Evolutionary conservation across 2,888 invertebrate genomes (phyloP).

Genomic region (Eupithecia subfuscata): DNA sequence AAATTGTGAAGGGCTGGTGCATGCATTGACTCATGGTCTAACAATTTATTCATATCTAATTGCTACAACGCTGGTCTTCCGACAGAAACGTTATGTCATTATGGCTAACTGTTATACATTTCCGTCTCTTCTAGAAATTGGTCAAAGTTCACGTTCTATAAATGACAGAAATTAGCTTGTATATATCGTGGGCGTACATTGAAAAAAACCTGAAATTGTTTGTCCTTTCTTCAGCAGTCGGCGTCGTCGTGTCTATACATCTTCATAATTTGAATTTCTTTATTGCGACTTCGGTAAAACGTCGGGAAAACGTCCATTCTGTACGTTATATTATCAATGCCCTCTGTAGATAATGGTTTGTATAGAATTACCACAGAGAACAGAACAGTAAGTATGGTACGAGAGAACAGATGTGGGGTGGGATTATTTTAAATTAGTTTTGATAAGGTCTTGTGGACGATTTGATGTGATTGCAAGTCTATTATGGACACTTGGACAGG

Average conservation of each 20-base stretch:
- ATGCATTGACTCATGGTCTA: no score
- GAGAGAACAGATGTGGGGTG: slow-evolving; percentile 38
- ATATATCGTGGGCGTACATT: background rate
- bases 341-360: slow-evolving; percentile 1
- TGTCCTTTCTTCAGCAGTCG: background rate
- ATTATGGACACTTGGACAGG: slow-evolving; percentile 18
- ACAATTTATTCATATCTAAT: background rate
- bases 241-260: background rate
- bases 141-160: no score
- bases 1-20: no score
- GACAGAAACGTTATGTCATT: background rate
- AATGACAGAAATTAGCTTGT: background rate
- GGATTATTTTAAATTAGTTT: slow-evolving; percentile 48
- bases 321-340: slow-evolving; percentile 1
- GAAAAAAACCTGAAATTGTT: background rate
- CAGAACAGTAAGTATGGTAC: slow-evolving; percentile 1
- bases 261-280: background rate
- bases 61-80: background rate
- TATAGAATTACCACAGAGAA: slow-evolving; percentile 12
- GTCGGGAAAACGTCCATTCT: slow-evolving; percentile 2
- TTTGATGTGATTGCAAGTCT: slow-evolving; percentile 33
- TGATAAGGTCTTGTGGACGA: slow-evolving; percentile 31
- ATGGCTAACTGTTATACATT: background rate
- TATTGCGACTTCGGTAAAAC: no score
- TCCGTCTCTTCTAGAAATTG: no score